These are phyloP conservation scores for Drosophila testacea DNA, from an alignment of 2,888 invertebrate species.

Conservation along the genomic window DNA sequence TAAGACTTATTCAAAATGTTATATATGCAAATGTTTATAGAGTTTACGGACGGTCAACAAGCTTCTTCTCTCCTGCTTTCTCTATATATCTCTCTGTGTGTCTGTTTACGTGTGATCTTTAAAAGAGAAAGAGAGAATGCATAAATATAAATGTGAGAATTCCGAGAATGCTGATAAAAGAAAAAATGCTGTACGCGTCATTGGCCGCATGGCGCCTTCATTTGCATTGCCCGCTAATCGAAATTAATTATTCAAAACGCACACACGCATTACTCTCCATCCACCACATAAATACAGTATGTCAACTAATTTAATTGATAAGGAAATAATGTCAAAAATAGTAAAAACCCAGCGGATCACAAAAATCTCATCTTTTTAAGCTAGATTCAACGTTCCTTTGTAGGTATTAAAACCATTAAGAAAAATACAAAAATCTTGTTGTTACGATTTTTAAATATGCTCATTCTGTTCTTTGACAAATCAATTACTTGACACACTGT, in stretches of 20 bases:
- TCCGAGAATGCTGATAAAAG: slow-evolving; percentile 24
- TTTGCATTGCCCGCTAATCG: slow-evolving; percentile 43
- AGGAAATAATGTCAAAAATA: no score
- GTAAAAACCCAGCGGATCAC: no score
- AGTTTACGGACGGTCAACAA: slow-evolving; percentile 48
- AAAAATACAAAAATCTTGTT: no score
- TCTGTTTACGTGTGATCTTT: slow-evolving; percentile 33
- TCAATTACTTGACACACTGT: no score
- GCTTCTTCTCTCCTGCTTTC: slow-evolving; percentile 6
- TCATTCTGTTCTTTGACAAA: no score
- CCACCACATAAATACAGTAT: neutral
- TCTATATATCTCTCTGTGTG: slow-evolving; percentile 11
- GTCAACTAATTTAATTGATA: no score
- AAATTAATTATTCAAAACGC: slow-evolving; percentile 43
- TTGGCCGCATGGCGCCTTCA: slow-evolving; percentile 42
- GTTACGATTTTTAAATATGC: no score
- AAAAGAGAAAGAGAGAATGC: slow-evolving; percentile 14
- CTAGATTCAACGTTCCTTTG: no score
- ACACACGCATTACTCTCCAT: slow-evolving; percentile 9
- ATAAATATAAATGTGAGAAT: slow-evolving; percentile 12
- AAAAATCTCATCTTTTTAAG: no score
- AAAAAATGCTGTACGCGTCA: slow-evolving; percentile 8
- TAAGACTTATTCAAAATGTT: slow-evolving; percentile 15
- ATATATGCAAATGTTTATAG: slow-evolving; percentile 26
- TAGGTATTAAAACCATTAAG: no score